Base-by-base conservation (phyloP, 2,797 vertebrate species). In the Saxicola maurus region DNA sequence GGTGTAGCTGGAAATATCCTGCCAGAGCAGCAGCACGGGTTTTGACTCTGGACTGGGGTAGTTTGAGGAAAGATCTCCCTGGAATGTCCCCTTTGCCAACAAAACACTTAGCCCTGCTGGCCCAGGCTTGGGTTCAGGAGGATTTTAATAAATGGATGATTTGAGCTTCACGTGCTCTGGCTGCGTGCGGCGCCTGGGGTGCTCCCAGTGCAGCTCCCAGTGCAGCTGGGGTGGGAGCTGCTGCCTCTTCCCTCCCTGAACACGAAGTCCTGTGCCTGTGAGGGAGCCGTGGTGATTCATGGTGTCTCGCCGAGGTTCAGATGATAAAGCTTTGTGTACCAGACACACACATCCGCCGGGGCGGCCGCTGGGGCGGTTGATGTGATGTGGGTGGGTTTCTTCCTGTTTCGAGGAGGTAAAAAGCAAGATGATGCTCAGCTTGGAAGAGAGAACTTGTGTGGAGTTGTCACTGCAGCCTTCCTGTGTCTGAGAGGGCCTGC, bases 341-440 rank as follows among this genome's bases (percentile, higher is more conserved):
- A 69, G 49, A 57, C 43, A 11, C 45, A 10, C 48, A 7, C 72
- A 75, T 77, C 91, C 48, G 28, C 81, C 8, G 4, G 49, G 73
- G 10, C 6, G 61, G 79, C 77, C 68, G 92, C 11, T 2, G 42
- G 60, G 59, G n/a, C 17, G 69, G 35, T 82, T 88, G 90, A 89
- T 75, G 86, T 1, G 18, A 25, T 13, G 87, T 91, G 86, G 88
- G 79, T 89, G 75, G 40, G 23, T 17, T 60, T 82, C 64, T 80
- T 71, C 86, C 77, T 84, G 24, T 90, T 69, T 62, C 25, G 7
- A 69, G 77, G 85, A 87, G 64, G 71, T 87, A 75, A 64, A 82
- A 81, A 51, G 64, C 56, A 74, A 69, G 64, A 87, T 64, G 56
- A 64, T 75, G 56, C 52, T 82, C 31, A 75, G 57, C 43, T 57